phyloP scores from a whole-genome alignment of 37 sponge, comb jelly and placozoan species.

The Cliona cf. orientalis region DNA sequence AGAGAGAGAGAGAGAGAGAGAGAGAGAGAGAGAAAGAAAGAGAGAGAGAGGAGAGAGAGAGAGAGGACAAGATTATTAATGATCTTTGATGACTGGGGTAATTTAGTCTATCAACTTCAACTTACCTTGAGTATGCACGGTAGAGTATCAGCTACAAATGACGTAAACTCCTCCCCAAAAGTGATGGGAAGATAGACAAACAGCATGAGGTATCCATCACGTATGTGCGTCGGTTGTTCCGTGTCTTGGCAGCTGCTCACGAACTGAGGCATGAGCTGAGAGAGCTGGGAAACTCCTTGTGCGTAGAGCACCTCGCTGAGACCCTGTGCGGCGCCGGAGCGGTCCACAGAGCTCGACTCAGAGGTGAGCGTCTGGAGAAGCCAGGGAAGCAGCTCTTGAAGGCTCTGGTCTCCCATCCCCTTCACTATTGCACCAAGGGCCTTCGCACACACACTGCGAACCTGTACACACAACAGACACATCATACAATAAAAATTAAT shows the following conservation, averaged over 20 bases:
- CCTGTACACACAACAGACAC: too few relatives aligned
- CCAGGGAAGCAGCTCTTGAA: conserved; percentile 90
- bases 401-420: conserved; percentile 86
- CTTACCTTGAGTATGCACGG: conserved; percentile 89
- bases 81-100: too few relatives aligned
- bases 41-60: too few relatives aligned
- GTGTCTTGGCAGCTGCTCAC: conserved; percentile 60
- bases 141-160: conserved; percentile 80
- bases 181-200: conserved; percentile 93
- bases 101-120: too few relatives aligned
- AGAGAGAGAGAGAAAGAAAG: conserved; percentile 25
- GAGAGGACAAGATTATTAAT: too few relatives aligned
- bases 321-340: conserved; percentile 98
- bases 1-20: conserved; percentile 15
- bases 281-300: conserved; percentile 75
- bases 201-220: conserved; percentile 96
- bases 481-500: conserved; percentile 14
- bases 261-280: conserved; percentile 83
- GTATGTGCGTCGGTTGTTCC: conserved; percentile 67
- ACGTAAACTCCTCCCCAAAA: conserved; percentile 78
- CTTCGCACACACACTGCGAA: conserved; percentile 71
- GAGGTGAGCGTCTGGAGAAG: conserved; percentile 75
- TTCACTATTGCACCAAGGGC: conserved; percentile 89
- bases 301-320: conserved; percentile 65
- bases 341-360: conserved; percentile 88